Evolutionary conservation across 2,113 vertebrate genomes (phyloP).

Genomic region (Peromyscus polionotus): DNA sequence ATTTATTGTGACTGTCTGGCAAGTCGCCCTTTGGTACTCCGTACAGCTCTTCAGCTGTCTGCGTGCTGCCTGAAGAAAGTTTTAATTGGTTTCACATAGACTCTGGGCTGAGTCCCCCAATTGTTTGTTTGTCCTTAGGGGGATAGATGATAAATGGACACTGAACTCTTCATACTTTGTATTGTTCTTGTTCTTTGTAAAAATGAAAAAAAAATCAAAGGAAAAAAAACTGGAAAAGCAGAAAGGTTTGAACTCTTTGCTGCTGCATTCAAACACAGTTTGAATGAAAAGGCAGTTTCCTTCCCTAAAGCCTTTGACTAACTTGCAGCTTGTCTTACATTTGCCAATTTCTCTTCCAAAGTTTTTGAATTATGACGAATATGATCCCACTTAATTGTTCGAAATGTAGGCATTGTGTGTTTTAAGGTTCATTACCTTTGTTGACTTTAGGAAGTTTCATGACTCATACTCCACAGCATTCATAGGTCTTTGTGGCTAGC

Average conservation of each 20-base stretch:
- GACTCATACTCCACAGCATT: neutral
- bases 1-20: neutral
- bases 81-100: slow-evolving; percentile 51
- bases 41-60: neutral
- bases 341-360: neutral
- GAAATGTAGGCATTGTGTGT: neutral
- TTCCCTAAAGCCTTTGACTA: neutral
- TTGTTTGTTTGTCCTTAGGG: slow-evolving; percentile 2
- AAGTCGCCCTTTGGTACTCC: neutral
- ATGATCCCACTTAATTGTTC: neutral
- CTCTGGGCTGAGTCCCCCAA: neutral
- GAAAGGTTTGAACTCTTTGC: neutral
- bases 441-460: neutral
- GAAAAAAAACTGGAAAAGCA: neutral
- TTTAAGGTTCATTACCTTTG: neutral
- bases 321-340: neutral
- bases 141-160: slow-evolving; percentile 47
- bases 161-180: slow-evolving; percentile 38
- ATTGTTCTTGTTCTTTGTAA: slow-evolving; percentile 42
- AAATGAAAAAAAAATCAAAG: neutral
- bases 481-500: neutral
- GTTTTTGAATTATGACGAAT: neutral
- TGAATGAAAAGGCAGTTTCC: neutral
- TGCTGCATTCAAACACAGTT: neutral
- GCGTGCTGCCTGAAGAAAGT: neutral